phyloP scores from a whole-genome alignment of 64 coral and sea anemone genomes.

The Montipora capricornis region DNA sequence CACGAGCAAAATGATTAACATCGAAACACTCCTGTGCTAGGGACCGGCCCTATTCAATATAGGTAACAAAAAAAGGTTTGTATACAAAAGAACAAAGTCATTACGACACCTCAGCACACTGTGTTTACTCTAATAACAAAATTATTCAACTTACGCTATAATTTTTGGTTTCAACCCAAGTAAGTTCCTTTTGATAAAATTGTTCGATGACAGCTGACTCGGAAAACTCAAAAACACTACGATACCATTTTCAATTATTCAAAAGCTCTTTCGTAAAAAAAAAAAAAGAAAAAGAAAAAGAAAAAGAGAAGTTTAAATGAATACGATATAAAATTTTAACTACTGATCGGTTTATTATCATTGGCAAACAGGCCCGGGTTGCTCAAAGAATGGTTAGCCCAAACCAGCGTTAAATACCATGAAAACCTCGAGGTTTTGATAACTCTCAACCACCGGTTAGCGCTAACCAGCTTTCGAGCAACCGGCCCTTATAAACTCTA shows the following conservation, averaged over 20 bases:
- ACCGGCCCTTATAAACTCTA: no score
- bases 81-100: background rate
- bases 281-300: background rate
- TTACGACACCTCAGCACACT: background rate
- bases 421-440: no score
- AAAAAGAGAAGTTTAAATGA: background rate
- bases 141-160: background rate
- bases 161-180: background rate
- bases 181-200: background rate
- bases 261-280: background rate
- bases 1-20: background rate
- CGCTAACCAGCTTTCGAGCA: no score
- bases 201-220: background rate
- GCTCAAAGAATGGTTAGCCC: no score
- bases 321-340: background rate
- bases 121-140: background rate
- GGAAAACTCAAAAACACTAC: no score
- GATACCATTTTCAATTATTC: no score
- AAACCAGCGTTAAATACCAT: no score
- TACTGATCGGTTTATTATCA: background rate
- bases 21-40: background rate
- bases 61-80: background rate
- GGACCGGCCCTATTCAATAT: background rate
- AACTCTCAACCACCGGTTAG: no score
- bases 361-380: background rate